phyloP scores from a whole-genome alignment of 1,140 invertebrate species.

The Tetranychus cinnabarinus region DNA sequence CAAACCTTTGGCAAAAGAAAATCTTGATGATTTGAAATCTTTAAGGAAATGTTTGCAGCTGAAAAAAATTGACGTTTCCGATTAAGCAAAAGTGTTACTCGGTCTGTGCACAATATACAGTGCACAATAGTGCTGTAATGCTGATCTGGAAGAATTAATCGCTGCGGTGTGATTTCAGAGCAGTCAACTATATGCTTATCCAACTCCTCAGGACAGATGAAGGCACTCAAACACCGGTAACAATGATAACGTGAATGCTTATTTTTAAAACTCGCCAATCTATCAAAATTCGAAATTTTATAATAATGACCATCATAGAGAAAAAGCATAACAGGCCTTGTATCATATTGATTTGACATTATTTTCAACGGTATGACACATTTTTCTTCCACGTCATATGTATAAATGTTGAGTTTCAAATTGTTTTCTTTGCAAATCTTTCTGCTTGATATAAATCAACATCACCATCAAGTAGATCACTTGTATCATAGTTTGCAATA shows the following conservation, averaged over 20 bases:
- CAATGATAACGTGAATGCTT: background rate
- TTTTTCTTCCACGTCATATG: background rate
- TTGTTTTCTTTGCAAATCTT: too few species aligned
- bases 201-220: background rate
- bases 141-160: background rate
- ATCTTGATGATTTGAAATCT: too few species aligned
- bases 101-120: too few species aligned
- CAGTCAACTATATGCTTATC: background rate
- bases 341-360: background rate
- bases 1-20: too few species aligned
- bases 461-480: too few species aligned
- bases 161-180: background rate
- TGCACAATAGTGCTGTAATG: too few species aligned
- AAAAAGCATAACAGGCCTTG: background rate
- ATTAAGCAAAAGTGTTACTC: too few species aligned
- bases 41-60: too few species aligned
- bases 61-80: too few species aligned
- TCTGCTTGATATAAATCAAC: too few species aligned
- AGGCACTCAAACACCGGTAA: background rate
- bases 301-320: background rate
- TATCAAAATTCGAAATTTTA: background rate
- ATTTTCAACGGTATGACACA: background rate
- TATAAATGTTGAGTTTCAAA: background rate
- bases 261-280: background rate
- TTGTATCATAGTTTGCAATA: too few species aligned